Evolutionary conservation across 2,888 invertebrate genomes (phyloP).

Genomic region (Calameuta pallipes): DNA sequence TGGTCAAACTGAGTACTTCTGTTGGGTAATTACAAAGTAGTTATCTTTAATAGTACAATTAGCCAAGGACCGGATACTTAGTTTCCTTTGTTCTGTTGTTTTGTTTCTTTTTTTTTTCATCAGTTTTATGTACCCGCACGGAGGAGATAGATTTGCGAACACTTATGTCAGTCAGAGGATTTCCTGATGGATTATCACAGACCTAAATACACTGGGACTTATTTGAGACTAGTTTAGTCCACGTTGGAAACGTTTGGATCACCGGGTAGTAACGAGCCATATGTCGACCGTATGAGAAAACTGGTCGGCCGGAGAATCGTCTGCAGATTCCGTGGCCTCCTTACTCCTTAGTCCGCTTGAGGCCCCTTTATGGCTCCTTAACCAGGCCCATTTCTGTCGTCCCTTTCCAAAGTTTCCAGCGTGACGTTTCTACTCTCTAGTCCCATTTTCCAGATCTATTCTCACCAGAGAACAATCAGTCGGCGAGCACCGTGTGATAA

Average conservation of each 20-base stretch:
- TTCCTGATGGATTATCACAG: background rate
- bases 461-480: background rate
- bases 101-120: background rate
- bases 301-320: slow-evolving; percentile 48
- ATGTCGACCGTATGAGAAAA: slow-evolving; percentile 55
- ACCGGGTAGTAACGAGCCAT: slow-evolving; percentile 34
- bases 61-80: background rate
- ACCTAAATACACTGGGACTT: background rate
- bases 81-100: background rate
- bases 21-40: background rate
- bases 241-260: background rate
- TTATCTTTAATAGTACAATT: background rate
- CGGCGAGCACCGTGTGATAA: background rate
- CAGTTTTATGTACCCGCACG: no score
- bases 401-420: background rate
- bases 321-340: slow-evolving; percentile 56
- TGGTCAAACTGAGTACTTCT: background rate
- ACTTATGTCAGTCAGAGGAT: background rate
- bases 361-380: slow-evolving; percentile 5
- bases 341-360: slow-evolving; percentile 24
- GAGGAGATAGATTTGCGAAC: background rate
- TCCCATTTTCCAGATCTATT: background rate
- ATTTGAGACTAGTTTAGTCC: background rate
- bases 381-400: background rate
- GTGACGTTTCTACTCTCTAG: background rate